A percentile compares a stretch with the other conserved stretches of the same genome.
phyloP scores from a whole-genome alignment of 2,888 invertebrate species.

The Pristionchus japonicus region DNA sequence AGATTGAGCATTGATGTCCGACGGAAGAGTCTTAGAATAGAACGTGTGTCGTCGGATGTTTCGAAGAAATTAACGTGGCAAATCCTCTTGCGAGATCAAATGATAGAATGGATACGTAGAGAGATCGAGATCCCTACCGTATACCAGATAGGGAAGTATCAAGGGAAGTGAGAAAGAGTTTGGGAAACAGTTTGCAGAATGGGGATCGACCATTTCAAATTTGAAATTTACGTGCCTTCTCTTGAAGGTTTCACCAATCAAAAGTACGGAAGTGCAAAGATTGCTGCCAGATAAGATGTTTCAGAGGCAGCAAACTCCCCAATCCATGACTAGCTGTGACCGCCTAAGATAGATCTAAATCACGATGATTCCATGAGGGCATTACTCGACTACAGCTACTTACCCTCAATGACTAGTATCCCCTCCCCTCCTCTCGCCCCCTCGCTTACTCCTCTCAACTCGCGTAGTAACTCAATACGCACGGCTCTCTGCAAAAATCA shows the following conservation, averaged over 20 bases:
- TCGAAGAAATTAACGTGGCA: neutral
- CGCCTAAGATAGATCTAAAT: too few species aligned
- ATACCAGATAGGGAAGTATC: neutral
- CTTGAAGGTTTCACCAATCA: neutral
- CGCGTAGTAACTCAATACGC: neutral
- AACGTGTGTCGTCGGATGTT: neutral
- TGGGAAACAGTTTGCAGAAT: neutral
- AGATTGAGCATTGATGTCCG: neutral
- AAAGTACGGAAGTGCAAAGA: neutral
- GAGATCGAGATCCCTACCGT: neutral
- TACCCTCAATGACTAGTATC: neutral
- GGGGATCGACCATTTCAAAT: neutral
- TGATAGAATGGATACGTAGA: neutral
- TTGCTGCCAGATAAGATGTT: neutral
- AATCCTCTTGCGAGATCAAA: neutral
- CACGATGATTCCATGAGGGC: too few species aligned
- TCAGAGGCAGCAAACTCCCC: too few species aligned
- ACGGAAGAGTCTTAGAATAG: neutral
- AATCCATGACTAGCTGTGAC: too few species aligned
- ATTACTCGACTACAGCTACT: neutral
- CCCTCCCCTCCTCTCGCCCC: neutral
- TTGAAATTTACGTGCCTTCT: neutral
- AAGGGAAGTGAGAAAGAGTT: too few species aligned
- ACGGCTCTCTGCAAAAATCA: neutral
- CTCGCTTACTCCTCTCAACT: neutral